These are phyloP conservation scores for Actenoides hombroni DNA, from an alignment of 2,113 vertebrate genomes.

Conservation along the genomic window DNA sequence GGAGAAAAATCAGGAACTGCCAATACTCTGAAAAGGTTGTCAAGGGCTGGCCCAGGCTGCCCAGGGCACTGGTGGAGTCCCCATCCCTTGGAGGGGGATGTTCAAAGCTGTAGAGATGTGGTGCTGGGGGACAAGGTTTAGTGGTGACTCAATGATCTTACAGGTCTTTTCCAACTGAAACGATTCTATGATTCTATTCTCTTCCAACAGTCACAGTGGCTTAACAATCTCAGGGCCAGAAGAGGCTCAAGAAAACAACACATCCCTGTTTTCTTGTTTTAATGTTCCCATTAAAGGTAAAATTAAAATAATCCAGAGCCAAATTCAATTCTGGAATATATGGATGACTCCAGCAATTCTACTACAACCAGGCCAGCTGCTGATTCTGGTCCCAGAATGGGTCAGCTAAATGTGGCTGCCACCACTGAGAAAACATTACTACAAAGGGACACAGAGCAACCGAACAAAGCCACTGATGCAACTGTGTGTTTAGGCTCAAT, in stretches of 20 bases:
- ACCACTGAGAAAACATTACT: not conserved
- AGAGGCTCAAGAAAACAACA: not conserved
- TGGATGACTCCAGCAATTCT: not conserved
- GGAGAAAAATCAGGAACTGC: not conserved
- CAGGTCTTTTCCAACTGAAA: no score
- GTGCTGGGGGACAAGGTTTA: no score
- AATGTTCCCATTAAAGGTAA: not conserved
- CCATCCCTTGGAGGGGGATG: no score
- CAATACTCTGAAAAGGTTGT: not conserved
- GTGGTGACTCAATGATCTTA: no score
- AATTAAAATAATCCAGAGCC: not conserved
- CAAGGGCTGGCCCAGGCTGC: no score
- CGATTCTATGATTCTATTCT: not conserved
- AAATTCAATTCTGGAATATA: not conserved
- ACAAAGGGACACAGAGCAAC: not conserved
- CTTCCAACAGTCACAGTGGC: not conserved
- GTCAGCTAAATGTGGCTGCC: not conserved
- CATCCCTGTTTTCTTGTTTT: not conserved
- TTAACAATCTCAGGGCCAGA: not conserved
- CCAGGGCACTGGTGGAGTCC: no score
- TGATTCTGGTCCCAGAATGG: not conserved
- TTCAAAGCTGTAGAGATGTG: no score
- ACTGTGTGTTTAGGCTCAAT: not conserved
- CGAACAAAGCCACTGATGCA: not conserved
- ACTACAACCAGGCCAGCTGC: not conserved